Evolutionary conservation across 2,797 vertebrate genomes (phyloP), one percentile per base, ranked within the genome.

Genomic region (Pyrocephalus nanus): DNA sequence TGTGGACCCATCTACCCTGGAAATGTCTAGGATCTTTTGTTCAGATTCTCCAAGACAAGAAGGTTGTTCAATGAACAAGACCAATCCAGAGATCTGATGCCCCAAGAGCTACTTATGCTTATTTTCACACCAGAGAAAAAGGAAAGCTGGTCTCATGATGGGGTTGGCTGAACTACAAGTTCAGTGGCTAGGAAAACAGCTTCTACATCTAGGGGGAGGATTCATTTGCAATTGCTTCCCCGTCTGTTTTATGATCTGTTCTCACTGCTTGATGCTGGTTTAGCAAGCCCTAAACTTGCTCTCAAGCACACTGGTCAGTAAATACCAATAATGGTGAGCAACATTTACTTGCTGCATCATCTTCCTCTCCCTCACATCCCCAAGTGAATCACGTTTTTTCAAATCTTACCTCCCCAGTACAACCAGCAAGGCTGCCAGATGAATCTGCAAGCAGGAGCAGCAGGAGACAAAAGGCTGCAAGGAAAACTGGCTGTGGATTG

Each of bases 261-360:
- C 14, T 80, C 12, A 5, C 7, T 26, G 42, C n/a, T 18, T 43
- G 34, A 36, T 30, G 30, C 55, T 55, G 11, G 27, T 60, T 67
- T 47, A 60, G 25, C 69, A 71, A 83, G 57, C 22, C 42, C 53
- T 36, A 8, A 45, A 26, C 58, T 20, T 3, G 8, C 38, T 61
- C 29, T n/a, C 0, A 0, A 45, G 45, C 54, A 32, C 6, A 18
- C 12, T 22, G 20, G 34, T 26, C 64, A 45, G 12, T 29, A 47
- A 62, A 23, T 3, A 18, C 10, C 22, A 60, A 3, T 19, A 48
- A 1, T 0, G 0, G 42, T 0, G 1, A 57, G 12, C 48, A 36
- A n/a, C 0, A 2, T 9, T 58, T 11, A 43, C 14, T 6, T 58
- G 40, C 48, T 73, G 19, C 26, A 48, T 2, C 58, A 58, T 53